phyloP scores from a whole-genome alignment of 1,140 invertebrate species.

The Meloidogyne hapla region DNA sequence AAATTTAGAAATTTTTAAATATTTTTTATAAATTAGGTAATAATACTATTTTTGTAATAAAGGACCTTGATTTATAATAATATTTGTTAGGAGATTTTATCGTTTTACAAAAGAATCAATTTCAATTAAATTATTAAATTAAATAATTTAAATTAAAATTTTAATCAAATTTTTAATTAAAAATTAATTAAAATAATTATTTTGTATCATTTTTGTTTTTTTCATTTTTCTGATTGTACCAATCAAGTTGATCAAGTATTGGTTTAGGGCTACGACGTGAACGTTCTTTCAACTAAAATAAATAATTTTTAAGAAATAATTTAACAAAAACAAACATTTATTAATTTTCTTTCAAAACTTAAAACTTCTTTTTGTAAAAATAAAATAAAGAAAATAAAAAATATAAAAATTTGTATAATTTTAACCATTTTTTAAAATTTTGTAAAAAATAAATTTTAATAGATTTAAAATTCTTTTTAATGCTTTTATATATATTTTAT shows the following conservation, averaged over 20 bases:
- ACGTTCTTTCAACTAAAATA: not conserved
- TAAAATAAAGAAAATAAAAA: not conserved
- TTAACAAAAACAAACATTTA: not conserved
- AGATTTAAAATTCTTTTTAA: too few relatives aligned
- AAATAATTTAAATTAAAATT: too few relatives aligned
- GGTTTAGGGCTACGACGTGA: not conserved
- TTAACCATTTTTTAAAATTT: not conserved
- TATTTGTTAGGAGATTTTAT: too few relatives aligned
- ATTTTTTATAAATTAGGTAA: too few relatives aligned
- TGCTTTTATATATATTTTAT: too few relatives aligned
- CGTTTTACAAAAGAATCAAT: too few relatives aligned
- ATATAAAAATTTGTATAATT: not conserved
- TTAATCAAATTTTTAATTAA: too few relatives aligned
- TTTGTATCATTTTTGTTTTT: not conserved
- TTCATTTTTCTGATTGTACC: not conserved
- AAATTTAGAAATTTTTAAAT: too few relatives aligned
- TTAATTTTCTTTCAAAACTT: not conserved
- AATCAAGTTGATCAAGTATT: slow-evolving; percentile 6
- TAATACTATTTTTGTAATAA: too few relatives aligned
- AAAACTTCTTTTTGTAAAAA: not conserved
- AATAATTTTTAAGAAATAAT: not conserved
- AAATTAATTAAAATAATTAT: not conserved
- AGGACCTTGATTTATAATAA: too few relatives aligned
- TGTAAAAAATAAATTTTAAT: not conserved
- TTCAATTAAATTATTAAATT: too few relatives aligned